A percentile compares a stretch with the other conserved stretches of the same genome.
These are phyloP conservation scores for Lepidostoma basale DNA, from an alignment of 1,140 invertebrate species.

Conservation along the genomic window DNA sequence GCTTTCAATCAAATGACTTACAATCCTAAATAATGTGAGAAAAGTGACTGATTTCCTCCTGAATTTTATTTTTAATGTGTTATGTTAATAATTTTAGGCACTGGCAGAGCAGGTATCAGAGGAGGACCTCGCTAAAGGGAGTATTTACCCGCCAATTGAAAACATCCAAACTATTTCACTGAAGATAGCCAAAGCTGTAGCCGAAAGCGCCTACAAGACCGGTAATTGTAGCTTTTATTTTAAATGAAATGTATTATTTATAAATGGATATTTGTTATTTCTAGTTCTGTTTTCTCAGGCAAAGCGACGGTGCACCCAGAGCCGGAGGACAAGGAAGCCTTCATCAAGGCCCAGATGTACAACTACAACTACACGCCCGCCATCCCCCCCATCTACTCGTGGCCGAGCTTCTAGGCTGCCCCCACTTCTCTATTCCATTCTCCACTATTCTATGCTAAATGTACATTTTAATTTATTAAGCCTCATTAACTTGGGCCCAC, in stretches of 20 bases:
- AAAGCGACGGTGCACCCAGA: conserved; percentile 78
- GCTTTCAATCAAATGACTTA: no score
- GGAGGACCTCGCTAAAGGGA: conserved; percentile 81
- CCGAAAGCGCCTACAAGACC: conserved; percentile 83
- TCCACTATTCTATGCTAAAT: no score
- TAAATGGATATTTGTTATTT: background rate
- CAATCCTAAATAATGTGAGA: no score
- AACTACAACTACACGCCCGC: conserved; percentile 73
- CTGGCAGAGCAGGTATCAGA: conserved; percentile 83
- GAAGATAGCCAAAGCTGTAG: conserved; percentile 83
- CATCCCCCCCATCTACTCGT: conserved; percentile 70
- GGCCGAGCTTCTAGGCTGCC: conserved; percentile 64
- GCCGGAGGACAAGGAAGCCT: conserved; percentile 74
- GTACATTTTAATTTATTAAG: no score
- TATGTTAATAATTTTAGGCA: conserved; percentile 57
- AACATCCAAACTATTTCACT: conserved; percentile 90
- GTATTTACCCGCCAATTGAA: conserved; percentile 90
- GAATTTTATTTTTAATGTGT: no score
- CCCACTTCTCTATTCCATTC: no score
- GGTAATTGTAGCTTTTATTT: conserved; percentile 57
- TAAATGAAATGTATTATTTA: background rate
- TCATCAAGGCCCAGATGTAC: conserved; percentile 83
- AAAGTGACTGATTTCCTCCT: no score
- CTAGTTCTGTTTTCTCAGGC: conserved; percentile 57
- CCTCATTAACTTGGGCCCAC: no score